A percentile compares a stretch with the other conserved stretches of the same genome.
Evolutionary conservation across 1,140 invertebrate species (phyloP).

Genomic region (Hestina assimilis): DNA sequence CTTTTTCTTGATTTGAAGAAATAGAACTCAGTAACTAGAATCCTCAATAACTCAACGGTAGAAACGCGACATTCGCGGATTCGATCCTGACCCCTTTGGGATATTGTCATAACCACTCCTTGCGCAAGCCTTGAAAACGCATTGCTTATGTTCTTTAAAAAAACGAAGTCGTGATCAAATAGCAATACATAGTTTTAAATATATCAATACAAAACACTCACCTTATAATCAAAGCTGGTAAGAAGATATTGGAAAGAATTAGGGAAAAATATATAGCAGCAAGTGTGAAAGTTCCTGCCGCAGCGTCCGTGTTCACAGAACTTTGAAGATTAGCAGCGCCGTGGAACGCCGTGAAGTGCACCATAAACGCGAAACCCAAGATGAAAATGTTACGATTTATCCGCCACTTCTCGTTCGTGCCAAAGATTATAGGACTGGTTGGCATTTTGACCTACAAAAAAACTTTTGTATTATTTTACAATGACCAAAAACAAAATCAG

Average conservation of each 20-base stretch:
- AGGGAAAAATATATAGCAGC: constrained; percentile 89
- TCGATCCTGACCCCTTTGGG: too few relatives aligned
- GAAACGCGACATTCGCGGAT: too few relatives aligned
- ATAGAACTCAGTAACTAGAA: too few relatives aligned
- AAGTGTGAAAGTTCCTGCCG: constrained; percentile 84
- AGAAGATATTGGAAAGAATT: constrained; percentile 88
- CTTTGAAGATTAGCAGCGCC: constrained; percentile 89
- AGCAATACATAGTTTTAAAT: not conserved
- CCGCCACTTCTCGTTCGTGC: constrained; percentile 74
- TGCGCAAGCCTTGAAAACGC: too few relatives aligned
- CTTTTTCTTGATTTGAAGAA: too few relatives aligned
- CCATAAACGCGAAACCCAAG: constrained; percentile 87
- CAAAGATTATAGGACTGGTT: constrained; percentile 45
- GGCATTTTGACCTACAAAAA: constrained; percentile 41
- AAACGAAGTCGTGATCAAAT: not conserved
- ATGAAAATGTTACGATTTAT: constrained; percentile 62
- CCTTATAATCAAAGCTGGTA: constrained; percentile 87
- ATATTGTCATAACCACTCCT: too few relatives aligned
- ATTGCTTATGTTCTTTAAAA: too few relatives aligned
- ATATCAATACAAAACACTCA: constrained; percentile 43
- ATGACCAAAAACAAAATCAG: not conserved
- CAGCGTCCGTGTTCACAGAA: constrained; percentile 83
- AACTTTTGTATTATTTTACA: not conserved
- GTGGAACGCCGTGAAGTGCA: constrained; percentile 91
- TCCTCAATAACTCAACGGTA: too few relatives aligned